These are phyloP conservation scores for Mactra quadrangularis DNA, from an alignment of 1,140 invertebrate species.

Conservation along the genomic window DNA sequence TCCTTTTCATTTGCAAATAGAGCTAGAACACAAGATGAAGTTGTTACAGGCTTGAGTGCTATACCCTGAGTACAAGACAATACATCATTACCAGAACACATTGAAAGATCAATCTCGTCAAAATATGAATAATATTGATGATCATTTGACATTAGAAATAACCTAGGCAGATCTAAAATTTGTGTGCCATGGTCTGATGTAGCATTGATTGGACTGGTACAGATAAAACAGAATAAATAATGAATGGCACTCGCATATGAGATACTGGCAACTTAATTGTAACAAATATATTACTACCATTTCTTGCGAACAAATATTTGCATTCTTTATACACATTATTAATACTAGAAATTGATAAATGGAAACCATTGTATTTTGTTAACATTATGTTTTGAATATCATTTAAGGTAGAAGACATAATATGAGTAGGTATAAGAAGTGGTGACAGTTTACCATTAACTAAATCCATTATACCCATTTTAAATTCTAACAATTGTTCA, in stretches of 20 bases:
- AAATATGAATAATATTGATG: slow-evolving; percentile 40
- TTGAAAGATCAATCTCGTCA: not conserved
- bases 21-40: slow-evolving; percentile 36
- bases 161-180: slow-evolving; percentile 25
- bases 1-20: slow-evolving; percentile 57
- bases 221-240: slow-evolving; percentile 15
- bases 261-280: slow-evolving; percentile 2
- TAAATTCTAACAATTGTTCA: slow-evolving; percentile 26
- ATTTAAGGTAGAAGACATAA: not conserved
- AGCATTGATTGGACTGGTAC: slow-evolving; percentile 37
- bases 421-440: not conserved
- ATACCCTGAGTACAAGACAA: slow-evolving; percentile 35
- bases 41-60: slow-evolving; percentile 17
- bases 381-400: slow-evolving; percentile 25
- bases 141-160: slow-evolving; percentile 26
- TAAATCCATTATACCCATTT: slow-evolving; percentile 20
- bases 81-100: slow-evolving; percentile 17
- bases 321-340: not conserved
- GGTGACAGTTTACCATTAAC: slow-evolving; percentile 34
- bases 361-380: slow-evolving; percentile 1
- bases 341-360: not conserved
- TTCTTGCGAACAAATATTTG: slow-evolving; percentile 7
- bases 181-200: slow-evolving; percentile 47
- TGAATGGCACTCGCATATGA: not conserved
- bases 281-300: slow-evolving; percentile 18